Conservation (phyloP, 2,888 invertebrate species). For the Thereva nobilitata region DNA sequence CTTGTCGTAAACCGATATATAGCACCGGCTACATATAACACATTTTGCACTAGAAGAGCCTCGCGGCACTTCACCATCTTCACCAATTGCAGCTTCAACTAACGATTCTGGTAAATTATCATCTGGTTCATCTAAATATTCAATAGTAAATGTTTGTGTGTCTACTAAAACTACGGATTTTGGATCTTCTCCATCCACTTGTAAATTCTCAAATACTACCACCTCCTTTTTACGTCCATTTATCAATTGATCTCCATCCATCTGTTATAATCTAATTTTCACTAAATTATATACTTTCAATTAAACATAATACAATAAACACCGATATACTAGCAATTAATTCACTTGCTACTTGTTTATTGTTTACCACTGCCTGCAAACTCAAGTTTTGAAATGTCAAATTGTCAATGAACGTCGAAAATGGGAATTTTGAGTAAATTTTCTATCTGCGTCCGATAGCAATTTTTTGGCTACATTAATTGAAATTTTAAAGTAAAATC, state of each 20-base stretch:
- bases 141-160: slow-evolving; percentile 41
- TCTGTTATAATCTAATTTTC: no score
- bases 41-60: neutral
- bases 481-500: no score
- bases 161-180: slow-evolving; percentile 27
- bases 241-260: no score
- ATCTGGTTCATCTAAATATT: slow-evolving; percentile 31
- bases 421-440: no score
- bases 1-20: no score
- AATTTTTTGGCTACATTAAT: no score
- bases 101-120: neutral
- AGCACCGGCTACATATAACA: neutral
- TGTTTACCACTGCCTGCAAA: neutral
- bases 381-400: neutral
- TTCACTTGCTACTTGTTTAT: no score
- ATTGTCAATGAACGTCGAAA: neutral
- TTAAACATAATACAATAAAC: no score
- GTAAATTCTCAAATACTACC: slow-evolving; percentile 35
- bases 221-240: slow-evolving; percentile 16
- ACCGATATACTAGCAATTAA: no score
- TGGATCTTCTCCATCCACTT: slow-evolving; percentile 14
- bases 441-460: no score
- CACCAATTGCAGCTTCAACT: neutral
- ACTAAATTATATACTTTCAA: no score
- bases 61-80: neutral